These are phyloP conservation scores for Yasuhikotakia modesta DNA, from an alignment of 2,797 vertebrate species.

Conservation along the genomic window DNA sequence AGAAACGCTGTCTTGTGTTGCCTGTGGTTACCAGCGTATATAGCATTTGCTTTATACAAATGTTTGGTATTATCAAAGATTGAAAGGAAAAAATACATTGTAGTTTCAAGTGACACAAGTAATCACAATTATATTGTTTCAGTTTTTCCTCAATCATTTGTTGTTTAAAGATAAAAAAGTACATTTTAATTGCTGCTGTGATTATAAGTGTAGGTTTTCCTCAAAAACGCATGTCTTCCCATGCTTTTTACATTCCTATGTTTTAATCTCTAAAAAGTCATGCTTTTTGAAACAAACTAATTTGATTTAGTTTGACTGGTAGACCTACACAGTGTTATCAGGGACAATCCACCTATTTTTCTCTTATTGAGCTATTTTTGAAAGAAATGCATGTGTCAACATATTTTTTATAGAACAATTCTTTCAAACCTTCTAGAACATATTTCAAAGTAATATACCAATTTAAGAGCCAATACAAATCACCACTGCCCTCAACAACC, in stretches of 20 bases:
- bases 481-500: constrained; percentile 61
- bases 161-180: constrained; percentile 44
- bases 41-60: constrained; percentile 53
- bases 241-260: not conserved
- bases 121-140: constrained; percentile 11
- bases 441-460: constrained; percentile 21
- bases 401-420: constrained; percentile 74
- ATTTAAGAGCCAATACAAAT: constrained; percentile 62
- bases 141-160: not conserved
- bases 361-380: constrained; percentile 66
- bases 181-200: constrained; percentile 62
- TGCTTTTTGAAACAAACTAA: constrained; percentile 40
- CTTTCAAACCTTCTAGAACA: constrained; percentile 51
- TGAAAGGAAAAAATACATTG: not conserved
- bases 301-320: constrained; percentile 1
- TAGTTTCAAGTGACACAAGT: not conserved
- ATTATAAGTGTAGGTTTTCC: constrained; percentile 67
- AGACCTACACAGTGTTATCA: constrained; percentile 56
- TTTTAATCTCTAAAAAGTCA: not conserved
- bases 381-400: constrained; percentile 64
- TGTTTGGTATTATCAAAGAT: constrained; percentile 49
- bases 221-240: constrained; percentile 41
- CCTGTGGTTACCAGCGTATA: constrained; percentile 71
- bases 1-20: constrained; percentile 31
- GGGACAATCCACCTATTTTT: constrained; percentile 64